phyloP scores from a whole-genome alignment of 2,797 vertebrate species.

The Pampus argenteus region DNA sequence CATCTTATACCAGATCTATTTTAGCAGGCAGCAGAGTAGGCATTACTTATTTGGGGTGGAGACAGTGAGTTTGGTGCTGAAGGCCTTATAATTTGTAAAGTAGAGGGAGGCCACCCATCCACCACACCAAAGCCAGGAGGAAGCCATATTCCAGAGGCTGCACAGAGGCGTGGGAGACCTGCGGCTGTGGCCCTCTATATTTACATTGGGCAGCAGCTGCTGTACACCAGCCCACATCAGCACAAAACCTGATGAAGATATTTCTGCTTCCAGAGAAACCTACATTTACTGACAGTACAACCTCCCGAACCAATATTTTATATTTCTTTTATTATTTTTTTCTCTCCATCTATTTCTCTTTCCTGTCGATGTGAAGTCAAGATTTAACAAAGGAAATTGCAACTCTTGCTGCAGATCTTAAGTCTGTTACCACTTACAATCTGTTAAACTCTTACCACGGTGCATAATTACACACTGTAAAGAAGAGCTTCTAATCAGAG shows the following conservation, averaged over 20 bases:
- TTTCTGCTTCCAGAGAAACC: constrained; percentile 68
- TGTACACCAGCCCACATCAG: constrained; percentile 62
- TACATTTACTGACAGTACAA: constrained; percentile 40
- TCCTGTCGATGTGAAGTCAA: constrained; percentile 8
- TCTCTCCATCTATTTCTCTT: constrained; percentile 1
- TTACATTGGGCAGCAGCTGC: constrained; percentile 81
- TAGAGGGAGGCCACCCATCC: constrained; percentile 79
- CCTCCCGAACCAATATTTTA: constrained; percentile 24
- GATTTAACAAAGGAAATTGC: constrained; percentile 4
- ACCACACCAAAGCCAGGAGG: constrained; percentile 84
- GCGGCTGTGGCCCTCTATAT: constrained; percentile 80
- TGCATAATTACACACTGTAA: constrained; percentile 62
- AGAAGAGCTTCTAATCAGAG: constrained; percentile 65
- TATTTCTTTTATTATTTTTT: constrained; percentile 31
- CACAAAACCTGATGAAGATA: constrained; percentile 55
- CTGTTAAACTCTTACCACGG: constrained; percentile 7
- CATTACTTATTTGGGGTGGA: constrained; percentile 87
- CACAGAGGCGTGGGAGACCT: constrained; percentile 80
- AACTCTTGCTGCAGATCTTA: not conserved
- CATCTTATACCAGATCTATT: constrained; percentile 77
- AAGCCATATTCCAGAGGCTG: constrained; percentile 73
- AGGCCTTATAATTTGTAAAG: constrained; percentile 86
- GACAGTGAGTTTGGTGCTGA: constrained; percentile 75
- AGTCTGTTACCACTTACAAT: constrained; percentile 27
- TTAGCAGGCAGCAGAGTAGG: constrained; percentile 75